Evolutionary conservation across 2,113 vertebrate genomes (phyloP), one percentile per base, ranked within the genome.

Genomic region (Isurus oxyrinchus): DNA sequence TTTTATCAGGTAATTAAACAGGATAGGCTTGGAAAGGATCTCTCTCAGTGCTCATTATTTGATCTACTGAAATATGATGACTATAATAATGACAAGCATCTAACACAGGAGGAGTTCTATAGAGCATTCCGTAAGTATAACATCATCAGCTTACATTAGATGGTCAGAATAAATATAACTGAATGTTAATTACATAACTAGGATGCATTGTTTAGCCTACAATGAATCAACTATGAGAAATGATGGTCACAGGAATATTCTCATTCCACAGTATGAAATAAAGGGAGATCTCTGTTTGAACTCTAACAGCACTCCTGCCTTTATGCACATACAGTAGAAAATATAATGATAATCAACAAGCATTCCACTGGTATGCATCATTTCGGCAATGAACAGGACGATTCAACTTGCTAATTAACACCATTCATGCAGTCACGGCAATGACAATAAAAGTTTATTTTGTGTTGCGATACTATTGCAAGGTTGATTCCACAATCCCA

Each of bases 21-120:
- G 96, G 98, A 99, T 96, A 98, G 99, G 84, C 97, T 99, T 96
- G 98, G 98, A 97, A 98, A 98, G 97, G 98, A 98, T 96, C 96
- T 96, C 2, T 98, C 98, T 61, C 98, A 98, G 96, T 99, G 99
- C 97, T 98, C 98, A 0, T 97, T 99, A 96, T 99, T 99, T 25
- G 98, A 99, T 98, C 98, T 99, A 88, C 98, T 99, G 96, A 99
- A 99, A 97, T 99, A 99, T 7, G 99, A 99, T 95, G 99, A 99
- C 96, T 97, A 98, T 96, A 98, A 99, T 0, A 96, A 98, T 49
- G 99, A 99, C 96, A 98, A 98, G 96, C 98, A 98, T 96, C 98
- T 99, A 87, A 97, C 98, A 57, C 98, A 98, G 81, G 99, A 99
- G 90, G 99, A 99, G 98, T 99, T 99, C 97, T 99, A 99, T 81